A percentile compares a stretch with the other conserved stretches of the same genome.
These are phyloP conservation scores for Neria commutata DNA, from an alignment of 2,888 invertebrate species.

Conservation along the genomic window DNA sequence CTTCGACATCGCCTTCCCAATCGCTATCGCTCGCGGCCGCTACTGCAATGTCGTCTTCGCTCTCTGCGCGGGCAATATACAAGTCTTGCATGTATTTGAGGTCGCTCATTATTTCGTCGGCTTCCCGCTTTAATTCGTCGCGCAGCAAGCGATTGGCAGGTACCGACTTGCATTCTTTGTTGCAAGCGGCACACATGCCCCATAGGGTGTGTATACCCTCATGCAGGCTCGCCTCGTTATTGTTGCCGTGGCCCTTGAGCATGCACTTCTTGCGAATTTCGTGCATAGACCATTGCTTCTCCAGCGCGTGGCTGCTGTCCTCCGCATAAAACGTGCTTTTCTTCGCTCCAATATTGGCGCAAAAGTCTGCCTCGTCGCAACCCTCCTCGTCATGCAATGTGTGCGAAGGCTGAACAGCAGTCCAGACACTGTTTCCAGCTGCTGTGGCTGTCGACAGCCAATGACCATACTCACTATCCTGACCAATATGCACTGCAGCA, in stretches of 20 bases:
- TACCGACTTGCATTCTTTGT: slow-evolving; percentile 46
- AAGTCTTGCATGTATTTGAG: slow-evolving; percentile 54
- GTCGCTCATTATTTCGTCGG: slow-evolving; percentile 56
- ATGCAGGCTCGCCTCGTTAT: neutral
- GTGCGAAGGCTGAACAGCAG: neutral
- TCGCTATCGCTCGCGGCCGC: slow-evolving; percentile 24
- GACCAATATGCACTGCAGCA: too few relatives aligned
- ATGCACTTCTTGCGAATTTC: slow-evolving; percentile 46
- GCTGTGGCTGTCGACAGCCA: slow-evolving; percentile 16
- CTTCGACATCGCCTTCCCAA: slow-evolving; percentile 21
- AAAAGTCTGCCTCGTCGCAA: slow-evolving; percentile 33
- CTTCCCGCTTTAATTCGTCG: slow-evolving; percentile 51
- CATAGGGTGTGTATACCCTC: slow-evolving; percentile 43
- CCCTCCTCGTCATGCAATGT: neutral
- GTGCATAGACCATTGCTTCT: slow-evolving; percentile 46
- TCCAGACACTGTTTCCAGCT: neutral
- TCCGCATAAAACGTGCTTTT: neutral
- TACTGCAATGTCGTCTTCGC: slow-evolving; percentile 29
- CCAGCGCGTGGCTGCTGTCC: slow-evolving; percentile 13
- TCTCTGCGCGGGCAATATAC: slow-evolving; percentile 46
- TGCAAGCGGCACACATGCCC: slow-evolving; percentile 54
- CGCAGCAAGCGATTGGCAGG: slow-evolving; percentile 51
- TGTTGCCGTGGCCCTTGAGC: slow-evolving; percentile 19
- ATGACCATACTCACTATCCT: slow-evolving; percentile 5
- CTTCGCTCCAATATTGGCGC: slow-evolving; percentile 20